Evolutionary conservation across 2,797 vertebrate genomes (phyloP).

Genomic region (Protosalanx chinensis): DNA sequence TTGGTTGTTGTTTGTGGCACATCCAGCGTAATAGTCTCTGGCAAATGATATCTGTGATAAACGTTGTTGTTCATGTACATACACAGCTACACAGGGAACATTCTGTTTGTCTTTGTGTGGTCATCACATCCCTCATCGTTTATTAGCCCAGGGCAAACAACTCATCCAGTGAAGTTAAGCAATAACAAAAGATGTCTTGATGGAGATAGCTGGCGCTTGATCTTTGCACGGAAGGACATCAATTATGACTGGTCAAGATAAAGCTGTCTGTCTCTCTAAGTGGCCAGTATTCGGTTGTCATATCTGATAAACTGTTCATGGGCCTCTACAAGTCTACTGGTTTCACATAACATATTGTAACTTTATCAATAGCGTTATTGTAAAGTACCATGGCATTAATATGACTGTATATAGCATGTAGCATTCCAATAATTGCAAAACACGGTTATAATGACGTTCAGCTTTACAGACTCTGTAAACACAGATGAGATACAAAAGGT

Average conservation of each 20-base stretch:
- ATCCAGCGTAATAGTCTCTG: conserved; percentile 1
- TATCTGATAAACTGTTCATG: background rate
- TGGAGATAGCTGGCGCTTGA: conserved; percentile 63
- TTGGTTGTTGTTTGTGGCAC: background rate
- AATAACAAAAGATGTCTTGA: conserved; percentile 73
- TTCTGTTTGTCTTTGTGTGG: conserved; percentile 30
- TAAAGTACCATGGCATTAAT: no score
- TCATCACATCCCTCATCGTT: conserved; percentile 63
- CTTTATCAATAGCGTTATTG: no score
- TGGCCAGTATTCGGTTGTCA: background rate
- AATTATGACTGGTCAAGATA: conserved; percentile 6
- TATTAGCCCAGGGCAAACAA: conserved; percentile 69
- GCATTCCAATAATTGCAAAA: no score
- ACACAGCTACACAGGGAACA: conserved; percentile 9
- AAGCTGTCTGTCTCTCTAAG: background rate
- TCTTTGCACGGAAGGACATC: conserved; percentile 24
- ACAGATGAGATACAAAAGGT: no score
- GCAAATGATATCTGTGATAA: conserved; percentile 16
- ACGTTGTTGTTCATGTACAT: conserved; percentile 11
- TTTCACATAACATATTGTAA: no score
- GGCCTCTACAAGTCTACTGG: no score
- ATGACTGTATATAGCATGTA: no score
- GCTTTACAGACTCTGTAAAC: no score
- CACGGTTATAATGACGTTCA: no score
- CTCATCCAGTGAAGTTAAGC: conserved; percentile 72